phyloP scores from a whole-genome alignment of 2,113 vertebrate genomes.

The Sciurus niger region DNA sequence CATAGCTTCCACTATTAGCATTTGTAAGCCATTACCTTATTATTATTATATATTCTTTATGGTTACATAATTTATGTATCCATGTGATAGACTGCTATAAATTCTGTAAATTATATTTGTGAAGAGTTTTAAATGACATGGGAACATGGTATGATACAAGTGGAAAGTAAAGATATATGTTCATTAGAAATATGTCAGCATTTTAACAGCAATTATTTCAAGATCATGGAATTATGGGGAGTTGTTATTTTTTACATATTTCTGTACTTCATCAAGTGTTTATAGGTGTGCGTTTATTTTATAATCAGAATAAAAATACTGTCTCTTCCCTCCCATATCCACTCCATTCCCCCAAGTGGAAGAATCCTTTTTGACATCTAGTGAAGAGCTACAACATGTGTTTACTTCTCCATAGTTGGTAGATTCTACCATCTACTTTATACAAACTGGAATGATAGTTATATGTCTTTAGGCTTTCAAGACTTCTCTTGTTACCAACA shows the following conservation, averaged over 20 bases:
- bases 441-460: slow-evolving; percentile 21
- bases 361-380: slow-evolving; percentile 21
- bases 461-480: background rate
- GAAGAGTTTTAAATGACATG: slow-evolving; percentile 5
- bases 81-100: background rate
- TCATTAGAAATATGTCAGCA: background rate
- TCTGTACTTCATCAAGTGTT: slow-evolving; percentile 27
- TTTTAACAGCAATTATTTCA: slow-evolving; percentile 44
- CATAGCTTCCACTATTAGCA: background rate
- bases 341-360: background rate
- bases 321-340: background rate
- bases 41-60: background rate
- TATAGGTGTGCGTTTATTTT: slow-evolving; percentile 2
- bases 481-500: background rate
- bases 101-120: slow-evolving; percentile 30
- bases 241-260: slow-evolving; percentile 45
- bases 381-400: background rate
- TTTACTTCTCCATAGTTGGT: background rate
- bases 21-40: background rate
- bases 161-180: slow-evolving; percentile 8
- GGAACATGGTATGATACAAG: background rate
- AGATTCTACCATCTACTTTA: background rate
- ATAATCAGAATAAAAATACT: background rate
- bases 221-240: background rate
- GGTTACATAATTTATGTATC: background rate